Base-by-base conservation (phyloP, 2,113 vertebrate genomes). In the Terrapene triunguis region DNA sequence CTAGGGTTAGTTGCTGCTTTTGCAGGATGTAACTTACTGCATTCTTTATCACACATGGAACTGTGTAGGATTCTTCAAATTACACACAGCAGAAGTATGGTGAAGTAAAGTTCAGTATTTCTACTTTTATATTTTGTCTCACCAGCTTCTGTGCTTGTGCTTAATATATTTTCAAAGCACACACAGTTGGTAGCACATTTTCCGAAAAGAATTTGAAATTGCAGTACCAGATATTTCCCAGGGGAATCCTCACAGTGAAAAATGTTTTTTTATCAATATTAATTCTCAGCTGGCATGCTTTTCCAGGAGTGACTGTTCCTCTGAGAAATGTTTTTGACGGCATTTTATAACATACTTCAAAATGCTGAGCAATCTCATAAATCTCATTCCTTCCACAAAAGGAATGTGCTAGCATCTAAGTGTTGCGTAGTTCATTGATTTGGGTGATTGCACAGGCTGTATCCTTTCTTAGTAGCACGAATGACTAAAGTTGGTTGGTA, bases 211-310 rank as follows among this genome's bases (percentile, higher is more conserved):
- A 85, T 62, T 90, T 59, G 29, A 85, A 91, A 92, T 22, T 53
- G 16, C 22, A 91, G 80, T 87, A 27, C 25, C n/a, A 82, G 62
- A 62, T 16, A n/a, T 80, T 89, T 88, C 78, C 85, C 55, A 21
- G 0, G 2, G 72, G 80, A 94, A 92, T 57, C 55, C 3, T 3
- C 50, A 51, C 44, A 50, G 94, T 91, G 72, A 93, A 92, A 92
- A 94, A 91, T 2, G 27, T 16, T 29, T 35, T 96, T 94, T 92
- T 54, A 83, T 87, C 90, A 54, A 16, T 51, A 83, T 74, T 92
- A 84, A 91, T 89, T 92, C 90, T 93, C 55, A 89, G 53, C 57
- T 92, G 89, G 38, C 82, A 44, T 19, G 86, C 89, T 74, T 84
- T 53, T 91, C 80, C 53, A n/a, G 57, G 83, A 92, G 86, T 88